Percentiles rank a stretch among this genome's conserved stretches.
Evolutionary conservation across 2,888 invertebrate species (phyloP).

Genomic region (Calameuta pallipes): DNA sequence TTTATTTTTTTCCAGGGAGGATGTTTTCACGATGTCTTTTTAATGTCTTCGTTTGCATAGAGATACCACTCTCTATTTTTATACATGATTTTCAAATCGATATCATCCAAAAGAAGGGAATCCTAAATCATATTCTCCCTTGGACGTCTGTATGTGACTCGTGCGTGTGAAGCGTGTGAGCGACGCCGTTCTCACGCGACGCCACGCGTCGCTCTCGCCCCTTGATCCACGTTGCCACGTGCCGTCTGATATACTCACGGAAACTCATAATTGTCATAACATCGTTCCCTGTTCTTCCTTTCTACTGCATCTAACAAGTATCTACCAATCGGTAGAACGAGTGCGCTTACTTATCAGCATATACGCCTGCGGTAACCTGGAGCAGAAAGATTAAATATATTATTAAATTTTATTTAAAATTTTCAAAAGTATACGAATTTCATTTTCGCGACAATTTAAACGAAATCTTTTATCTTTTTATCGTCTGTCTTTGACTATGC

Average conservation of each 20-base stretch:
- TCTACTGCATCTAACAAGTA: neutral
- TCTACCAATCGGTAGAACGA: neutral
- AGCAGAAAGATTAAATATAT: neutral
- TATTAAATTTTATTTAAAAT: neutral
- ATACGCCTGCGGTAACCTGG: neutral
- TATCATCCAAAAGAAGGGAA: neutral
- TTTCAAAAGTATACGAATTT: neutral
- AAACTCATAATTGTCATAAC: constrained; percentile 65
- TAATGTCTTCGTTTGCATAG: neutral
- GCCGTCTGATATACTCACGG: constrained; percentile 51
- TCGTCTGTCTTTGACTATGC: too few relatives aligned
- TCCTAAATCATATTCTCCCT: neutral
- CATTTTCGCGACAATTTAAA: too few relatives aligned
- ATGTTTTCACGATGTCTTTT: neutral
- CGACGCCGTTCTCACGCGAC: constrained; percentile 62
- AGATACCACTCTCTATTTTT: too few relatives aligned
- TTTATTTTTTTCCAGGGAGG: too few relatives aligned
- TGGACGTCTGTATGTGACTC: neutral
- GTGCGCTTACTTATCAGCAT: neutral
- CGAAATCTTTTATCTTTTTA: too few relatives aligned
- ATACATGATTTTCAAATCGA: neutral
- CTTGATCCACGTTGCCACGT: constrained; percentile 42
- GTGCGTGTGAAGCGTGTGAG: constrained; percentile 59
- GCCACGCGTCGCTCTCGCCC: constrained; percentile 48
- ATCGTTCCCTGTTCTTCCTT: constrained; percentile 27